Evolutionary conservation across 2,888 invertebrate species (phyloP).

Genomic region (Lucinisca nassula): DNA sequence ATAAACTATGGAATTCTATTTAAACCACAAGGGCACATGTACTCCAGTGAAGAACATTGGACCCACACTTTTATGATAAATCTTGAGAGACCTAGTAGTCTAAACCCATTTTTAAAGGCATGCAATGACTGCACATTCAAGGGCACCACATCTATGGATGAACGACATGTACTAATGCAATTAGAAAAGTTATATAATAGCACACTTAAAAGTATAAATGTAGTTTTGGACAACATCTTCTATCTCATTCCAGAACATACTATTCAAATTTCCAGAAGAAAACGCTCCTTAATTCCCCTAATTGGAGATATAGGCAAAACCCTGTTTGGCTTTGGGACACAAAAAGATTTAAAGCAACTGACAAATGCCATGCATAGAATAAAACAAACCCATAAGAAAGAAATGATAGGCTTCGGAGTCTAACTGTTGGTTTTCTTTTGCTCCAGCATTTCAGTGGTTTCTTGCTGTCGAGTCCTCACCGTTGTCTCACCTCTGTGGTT

Average conservation of each 20-base stretch:
- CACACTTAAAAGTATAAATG: not conserved
- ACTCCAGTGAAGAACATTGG: not conserved
- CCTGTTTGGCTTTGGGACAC: not conserved
- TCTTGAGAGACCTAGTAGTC: not conserved
- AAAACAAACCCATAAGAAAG: not conserved
- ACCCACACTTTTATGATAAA: slow-evolving; percentile 11
- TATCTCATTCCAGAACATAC: not conserved
- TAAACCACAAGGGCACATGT: not conserved
- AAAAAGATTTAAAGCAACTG: not conserved
- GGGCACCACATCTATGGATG: not conserved
- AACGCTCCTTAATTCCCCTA: not conserved
- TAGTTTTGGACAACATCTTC: not conserved
- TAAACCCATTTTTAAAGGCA: not conserved
- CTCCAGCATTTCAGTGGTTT: too few relatives aligned
- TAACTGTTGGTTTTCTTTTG: too few relatives aligned
- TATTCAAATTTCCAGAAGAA: not conserved
- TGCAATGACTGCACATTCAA: not conserved
- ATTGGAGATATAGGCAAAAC: not conserved
- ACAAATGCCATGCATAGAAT: not conserved
- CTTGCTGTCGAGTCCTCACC: too few relatives aligned
- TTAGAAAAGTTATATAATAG: not conserved
- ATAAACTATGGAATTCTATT: slow-evolving; percentile 17
- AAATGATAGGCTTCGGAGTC: not conserved
- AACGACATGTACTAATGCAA: not conserved
- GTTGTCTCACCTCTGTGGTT: too few relatives aligned